Evolutionary conservation across 2,888 invertebrate genomes (phyloP).

Genomic region (Tortrix viridana): DNA sequence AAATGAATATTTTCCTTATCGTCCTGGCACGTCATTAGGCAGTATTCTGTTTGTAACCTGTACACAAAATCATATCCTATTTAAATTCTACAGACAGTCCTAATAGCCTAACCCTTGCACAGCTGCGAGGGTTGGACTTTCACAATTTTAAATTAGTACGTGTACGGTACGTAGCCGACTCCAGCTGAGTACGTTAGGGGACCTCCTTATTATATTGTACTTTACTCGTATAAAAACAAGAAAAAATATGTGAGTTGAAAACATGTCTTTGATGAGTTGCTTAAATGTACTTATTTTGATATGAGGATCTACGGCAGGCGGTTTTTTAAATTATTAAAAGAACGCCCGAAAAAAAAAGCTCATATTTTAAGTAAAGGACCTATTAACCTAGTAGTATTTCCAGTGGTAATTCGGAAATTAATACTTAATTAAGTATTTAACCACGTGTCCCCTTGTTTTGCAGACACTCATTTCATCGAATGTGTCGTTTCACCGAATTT

Average conservation of each 20-base stretch:
- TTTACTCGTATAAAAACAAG: constrained; percentile 7
- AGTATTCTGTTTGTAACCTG: constrained; percentile 50
- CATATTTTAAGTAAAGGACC: too few species aligned
- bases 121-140: constrained; percentile 37
- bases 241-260: background rate
- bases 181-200: constrained; percentile 12
- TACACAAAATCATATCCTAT: constrained; percentile 45
- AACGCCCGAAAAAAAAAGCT: too few species aligned
- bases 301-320: too few species aligned
- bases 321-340: too few species aligned
- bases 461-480: too few species aligned
- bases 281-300: too few species aligned
- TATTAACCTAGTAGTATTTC: too few species aligned
- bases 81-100: constrained; percentile 48
- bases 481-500: too few species aligned
- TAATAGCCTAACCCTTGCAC: constrained; percentile 40
- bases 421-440: too few species aligned
- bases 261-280: background rate
- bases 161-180: constrained; percentile 27
- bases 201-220: constrained; percentile 10
- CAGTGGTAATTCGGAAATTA: too few species aligned
- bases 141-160: constrained; percentile 36
- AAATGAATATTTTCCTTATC: constrained; percentile 47
- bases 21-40: constrained; percentile 50
- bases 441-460: too few species aligned